A percentile compares a stretch with the other conserved stretches of the same genome.
These are phyloP conservation scores for Chaetorhynchus papuensis DNA, from an alignment of 2,113 vertebrate genomes.

Conservation along the genomic window DNA sequence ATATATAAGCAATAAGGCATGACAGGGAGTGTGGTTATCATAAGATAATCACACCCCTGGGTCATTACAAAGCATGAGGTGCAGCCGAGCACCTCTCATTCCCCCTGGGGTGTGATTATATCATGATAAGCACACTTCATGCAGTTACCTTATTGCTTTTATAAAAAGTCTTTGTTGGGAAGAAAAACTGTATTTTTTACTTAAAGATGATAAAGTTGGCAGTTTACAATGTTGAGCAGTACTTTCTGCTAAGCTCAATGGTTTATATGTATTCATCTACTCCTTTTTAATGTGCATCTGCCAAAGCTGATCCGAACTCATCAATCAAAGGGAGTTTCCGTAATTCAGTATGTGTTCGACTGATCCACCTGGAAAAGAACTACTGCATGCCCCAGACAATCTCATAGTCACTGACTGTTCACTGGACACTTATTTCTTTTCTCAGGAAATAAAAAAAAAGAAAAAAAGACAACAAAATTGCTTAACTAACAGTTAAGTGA, in stretches of 20 bases:
- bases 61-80: conserved; percentile 79
- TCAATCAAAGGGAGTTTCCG: conserved; percentile 13
- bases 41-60: conserved; percentile 80
- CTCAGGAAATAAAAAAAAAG: neutral
- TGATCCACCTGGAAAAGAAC: conserved; percentile 18
- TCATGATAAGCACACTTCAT: conserved; percentile 65
- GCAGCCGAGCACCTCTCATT: conserved; percentile 64
- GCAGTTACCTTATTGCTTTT: conserved; percentile 71
- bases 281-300: conserved; percentile 45
- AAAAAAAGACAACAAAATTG: neutral
- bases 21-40: conserved; percentile 77
- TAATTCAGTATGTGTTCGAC: conserved; percentile 21
- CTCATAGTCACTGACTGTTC: neutral
- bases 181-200: conserved; percentile 64
- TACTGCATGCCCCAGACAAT: neutral
- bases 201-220: conserved; percentile 69
- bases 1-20: conserved; percentile 80
- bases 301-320: conserved; percentile 45
- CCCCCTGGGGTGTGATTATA: conserved; percentile 77
- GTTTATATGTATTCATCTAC: conserved; percentile 50
- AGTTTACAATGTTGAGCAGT: conserved; percentile 62
- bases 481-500: neutral
- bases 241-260: conserved; percentile 48
- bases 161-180: conserved; percentile 71
- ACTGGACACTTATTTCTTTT: neutral